Evolutionary conservation across 2,797 vertebrate genomes (phyloP), one percentile per base, ranked within the genome.

Genomic region (Tragopan temminckii): DNA sequence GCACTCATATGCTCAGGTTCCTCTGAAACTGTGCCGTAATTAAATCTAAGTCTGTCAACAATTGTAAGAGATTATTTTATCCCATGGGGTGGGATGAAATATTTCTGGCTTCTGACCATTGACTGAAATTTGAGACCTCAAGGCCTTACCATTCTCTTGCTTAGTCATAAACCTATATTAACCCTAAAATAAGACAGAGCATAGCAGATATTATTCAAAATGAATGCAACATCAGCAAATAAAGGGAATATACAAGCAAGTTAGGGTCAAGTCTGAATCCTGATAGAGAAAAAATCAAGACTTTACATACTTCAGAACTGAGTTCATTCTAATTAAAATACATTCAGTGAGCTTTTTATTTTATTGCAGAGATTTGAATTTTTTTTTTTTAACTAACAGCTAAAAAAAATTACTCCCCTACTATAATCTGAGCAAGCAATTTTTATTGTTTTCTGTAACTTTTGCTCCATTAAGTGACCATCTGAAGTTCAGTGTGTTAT

Each of bases 1-100:
- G 50, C 63, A 42, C 76, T 97, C 63, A 33, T 72, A 48, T 12
- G 45, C 62, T 85, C 35, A 85, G 82, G 68, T 53, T 94, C 88
- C 85, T 94, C 77, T 88, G 85, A 89, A 88, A 85, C 36, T 67
- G 59, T 78, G 45, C 46, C 0, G 0, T 88, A 88, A 91, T 92
- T 95, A 93, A 88, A 81, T 82, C 86, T 92, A 69, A 66, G 71
- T 93, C 76, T 55, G 84, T 58, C 67, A 90, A 87, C 64, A 85
- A 29, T 55, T 23, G 7, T 68, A 58, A 75, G 70, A 80, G 29
- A 93, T 91, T 94, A 84, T 94, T 80, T 75, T 84, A 86, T 36
- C 67, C 71, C 36, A 2, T 64, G 36, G 29, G 58, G 79, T 45
- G 70, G 38, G 48, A 64, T 82, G n/a, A 80, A 94, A 90, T 2